These are phyloP conservation scores for Euleptes europaea DNA, from an alignment of 2,113 vertebrate genomes.

Conservation along the genomic window DNA sequence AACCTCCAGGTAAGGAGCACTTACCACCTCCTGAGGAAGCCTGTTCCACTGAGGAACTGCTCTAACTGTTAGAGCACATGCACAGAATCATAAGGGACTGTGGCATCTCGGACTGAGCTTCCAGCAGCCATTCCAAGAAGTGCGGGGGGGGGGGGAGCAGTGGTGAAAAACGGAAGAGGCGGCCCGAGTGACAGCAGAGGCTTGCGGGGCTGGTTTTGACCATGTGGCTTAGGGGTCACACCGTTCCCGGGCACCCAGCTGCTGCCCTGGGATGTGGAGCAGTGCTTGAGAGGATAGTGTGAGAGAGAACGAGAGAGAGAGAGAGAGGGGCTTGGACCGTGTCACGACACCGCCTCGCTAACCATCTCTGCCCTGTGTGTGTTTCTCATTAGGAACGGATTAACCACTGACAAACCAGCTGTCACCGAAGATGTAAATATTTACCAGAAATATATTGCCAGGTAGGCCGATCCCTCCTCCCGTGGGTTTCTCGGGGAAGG, in stretches of 20 bases:
- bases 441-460: constrained; percentile 99
- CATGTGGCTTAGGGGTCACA: no score
- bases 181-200: no score
- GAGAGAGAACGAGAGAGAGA: constrained; percentile 25
- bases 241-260: not conserved
- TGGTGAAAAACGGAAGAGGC: no score
- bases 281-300: not conserved
- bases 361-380: constrained; percentile 78
- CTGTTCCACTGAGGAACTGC: no score
- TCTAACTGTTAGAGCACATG: no score
- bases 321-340: constrained; percentile 10
- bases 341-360: constrained; percentile 58
- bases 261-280: not conserved
- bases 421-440: constrained; percentile 96
- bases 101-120: no score
- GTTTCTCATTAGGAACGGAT: constrained; percentile 92
- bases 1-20: no score
- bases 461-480: constrained; percentile 85
- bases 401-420: constrained; percentile 95
- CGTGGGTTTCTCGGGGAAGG: constrained; percentile 47
- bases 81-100: no score
- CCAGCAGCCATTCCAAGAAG: not conserved
- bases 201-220: no score
- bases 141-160: not conserved
- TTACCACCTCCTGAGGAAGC: no score